A percentile compares a stretch with the other conserved stretches of the same genome.
These are phyloP conservation scores for Prosapia bicincta DNA, from an alignment of 2,888 invertebrate genomes.

Conservation along the genomic window DNA sequence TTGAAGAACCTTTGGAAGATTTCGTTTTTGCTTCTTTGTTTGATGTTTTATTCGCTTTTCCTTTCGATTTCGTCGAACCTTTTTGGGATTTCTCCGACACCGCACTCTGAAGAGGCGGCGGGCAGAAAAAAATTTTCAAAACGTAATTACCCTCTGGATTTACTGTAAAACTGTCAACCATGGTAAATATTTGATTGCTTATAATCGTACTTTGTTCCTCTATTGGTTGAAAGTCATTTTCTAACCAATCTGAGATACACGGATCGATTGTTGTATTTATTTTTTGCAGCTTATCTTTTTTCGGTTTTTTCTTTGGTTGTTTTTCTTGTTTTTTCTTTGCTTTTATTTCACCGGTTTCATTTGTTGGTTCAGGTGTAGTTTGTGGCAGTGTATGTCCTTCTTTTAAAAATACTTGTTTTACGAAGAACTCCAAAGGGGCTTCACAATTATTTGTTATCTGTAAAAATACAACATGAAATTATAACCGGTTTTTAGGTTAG, in stretches of 20 bases:
- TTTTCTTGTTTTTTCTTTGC: not conserved
- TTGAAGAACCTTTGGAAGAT: not conserved
- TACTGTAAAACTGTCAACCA: not conserved
- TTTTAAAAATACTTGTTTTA: not conserved
- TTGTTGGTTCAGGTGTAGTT: not conserved
- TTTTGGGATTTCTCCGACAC: not conserved
- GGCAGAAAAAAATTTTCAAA: not conserved
- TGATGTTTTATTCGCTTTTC: not conserved
- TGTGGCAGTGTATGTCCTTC: not conserved
- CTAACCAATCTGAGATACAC: not conserved
- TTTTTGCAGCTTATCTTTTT: not conserved
- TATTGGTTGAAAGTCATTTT: not conserved
- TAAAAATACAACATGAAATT: not conserved
- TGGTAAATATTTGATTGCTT: not conserved
- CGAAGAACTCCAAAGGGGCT: not conserved
- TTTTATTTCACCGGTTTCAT: not conserved
- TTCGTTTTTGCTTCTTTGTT: not conserved
- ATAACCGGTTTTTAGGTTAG: too few species aligned
- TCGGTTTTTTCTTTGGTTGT: not conserved
- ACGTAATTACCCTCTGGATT: not conserved
- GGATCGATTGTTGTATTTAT: not conserved
- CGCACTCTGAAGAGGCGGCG: not conserved
- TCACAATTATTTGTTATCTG: not conserved
- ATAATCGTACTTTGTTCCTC: not conserved
- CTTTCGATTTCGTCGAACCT: not conserved